Conservation (phyloP, 64 coral and sea anemone species). For the Stichodactyla mertensii region DNA sequence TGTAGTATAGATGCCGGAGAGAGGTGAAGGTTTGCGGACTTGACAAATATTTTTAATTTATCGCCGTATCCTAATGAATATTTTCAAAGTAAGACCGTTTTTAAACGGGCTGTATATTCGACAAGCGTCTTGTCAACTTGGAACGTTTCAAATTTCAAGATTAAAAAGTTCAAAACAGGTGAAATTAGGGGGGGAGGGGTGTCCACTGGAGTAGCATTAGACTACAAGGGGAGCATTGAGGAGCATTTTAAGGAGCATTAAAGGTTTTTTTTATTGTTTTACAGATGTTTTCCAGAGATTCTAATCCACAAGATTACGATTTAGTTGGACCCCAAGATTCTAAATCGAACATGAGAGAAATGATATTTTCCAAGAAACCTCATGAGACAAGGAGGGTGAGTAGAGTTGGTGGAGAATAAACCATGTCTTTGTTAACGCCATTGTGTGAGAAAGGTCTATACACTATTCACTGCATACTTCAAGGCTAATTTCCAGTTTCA, state of each 20-base stretch:
- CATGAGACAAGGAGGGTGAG: slow-evolving; percentile 72
- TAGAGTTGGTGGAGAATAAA: not conserved
- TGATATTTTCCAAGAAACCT: slow-evolving; percentile 43
- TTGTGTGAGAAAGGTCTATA: too few species aligned
- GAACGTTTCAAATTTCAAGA: not conserved
- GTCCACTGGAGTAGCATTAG: too few species aligned
- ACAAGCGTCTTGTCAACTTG: not conserved
- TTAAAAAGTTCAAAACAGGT: not conserved
- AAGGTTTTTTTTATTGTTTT: not conserved
- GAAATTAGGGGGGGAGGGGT: not conserved
- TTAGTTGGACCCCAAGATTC: slow-evolving; percentile 64
- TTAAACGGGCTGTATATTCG: not conserved
- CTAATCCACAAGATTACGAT: slow-evolving; percentile 30
- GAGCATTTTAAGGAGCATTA: not conserved
- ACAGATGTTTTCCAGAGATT: not conserved
- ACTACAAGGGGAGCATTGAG: too few species aligned
- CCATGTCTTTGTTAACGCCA: too few species aligned
- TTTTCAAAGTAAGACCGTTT: not conserved
- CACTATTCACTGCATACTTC: too few species aligned
- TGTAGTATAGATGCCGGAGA: not conserved
- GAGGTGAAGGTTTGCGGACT: not conserved
- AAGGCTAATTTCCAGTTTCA: too few species aligned
- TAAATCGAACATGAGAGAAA: slow-evolving; percentile 81
- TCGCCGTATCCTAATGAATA: not conserved
- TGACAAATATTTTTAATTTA: not conserved